phyloP scores from a whole-genome alignment of 1,140 invertebrate species.

The Drosophila sp. region DNA sequence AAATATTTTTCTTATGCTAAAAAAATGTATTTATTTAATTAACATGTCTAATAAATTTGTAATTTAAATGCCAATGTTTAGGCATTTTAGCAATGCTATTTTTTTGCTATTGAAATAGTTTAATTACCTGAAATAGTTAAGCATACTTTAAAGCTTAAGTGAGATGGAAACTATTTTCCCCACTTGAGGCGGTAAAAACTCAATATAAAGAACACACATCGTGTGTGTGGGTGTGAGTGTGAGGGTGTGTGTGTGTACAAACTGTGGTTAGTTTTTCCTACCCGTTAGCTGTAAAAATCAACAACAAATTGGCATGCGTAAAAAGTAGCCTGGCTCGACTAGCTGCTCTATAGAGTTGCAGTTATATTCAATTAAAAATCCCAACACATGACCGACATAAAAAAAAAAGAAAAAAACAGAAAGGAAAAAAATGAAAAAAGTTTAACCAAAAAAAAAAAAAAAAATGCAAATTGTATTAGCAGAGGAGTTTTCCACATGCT shows the following conservation, averaged over 20 bases:
- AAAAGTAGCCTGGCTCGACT: not conserved
- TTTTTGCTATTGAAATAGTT: not conserved
- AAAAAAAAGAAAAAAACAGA: conserved; percentile 16
- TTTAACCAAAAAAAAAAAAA: conserved; percentile 24
- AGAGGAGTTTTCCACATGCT: conserved; percentile 20
- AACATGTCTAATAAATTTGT: no score
- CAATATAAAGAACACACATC: not conserved
- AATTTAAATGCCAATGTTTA: no score
- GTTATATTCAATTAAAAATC: conserved; percentile 12
- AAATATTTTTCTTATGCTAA: no score
- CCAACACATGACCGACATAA: conserved; percentile 7
- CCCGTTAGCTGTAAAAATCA: conserved; percentile 7
- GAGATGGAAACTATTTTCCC: not conserved
- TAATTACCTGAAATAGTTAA: conserved; percentile 1
- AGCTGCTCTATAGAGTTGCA: not conserved
- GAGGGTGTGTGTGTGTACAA: not conserved
- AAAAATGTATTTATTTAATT: no score
- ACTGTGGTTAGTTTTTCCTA: conserved; percentile 8
- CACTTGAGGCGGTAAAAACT: not conserved
- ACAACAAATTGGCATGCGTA: conserved; percentile 8
- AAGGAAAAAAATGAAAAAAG: not conserved
- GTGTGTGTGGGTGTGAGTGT: no score
- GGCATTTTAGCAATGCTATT: not conserved
- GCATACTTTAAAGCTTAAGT: conserved; percentile 9
- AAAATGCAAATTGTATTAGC: conserved; percentile 75